Evolutionary conservation across 2,113 vertebrate species (phyloP), one percentile per base, ranked within the genome.

Genomic region (Scortum barcoo): DNA sequence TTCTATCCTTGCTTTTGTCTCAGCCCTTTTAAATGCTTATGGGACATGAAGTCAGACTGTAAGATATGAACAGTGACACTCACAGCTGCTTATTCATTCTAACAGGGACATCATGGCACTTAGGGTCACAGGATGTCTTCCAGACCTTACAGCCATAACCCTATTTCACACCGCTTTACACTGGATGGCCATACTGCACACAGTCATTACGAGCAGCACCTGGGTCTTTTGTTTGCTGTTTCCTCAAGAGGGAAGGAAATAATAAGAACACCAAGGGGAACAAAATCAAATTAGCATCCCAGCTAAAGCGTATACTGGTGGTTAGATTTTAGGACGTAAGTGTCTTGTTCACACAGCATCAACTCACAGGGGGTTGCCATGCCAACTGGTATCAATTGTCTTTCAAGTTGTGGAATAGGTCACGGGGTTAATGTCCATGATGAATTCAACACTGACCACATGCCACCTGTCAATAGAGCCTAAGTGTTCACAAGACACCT

Each of bases 401-500:
- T 65, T 46, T 86, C 28, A 48, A 26, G 54, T 54, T 12, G 66
- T 77, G 68, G 61, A 78, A 67, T 62, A 80, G 84, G 75, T 88
- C 72, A 91, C 17, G 38, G 44, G 65, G 50, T 83, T 87, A 82
- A 88, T 82, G 50, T 67, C 48, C 42, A 69, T 57, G 65, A 75
- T 75, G 44, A 80, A 83, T 87, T 89, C 60, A 72, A 78, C 81
- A 66, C 4, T 67, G 61, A 46, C 57, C 38, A 1, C 56, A 58
- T 24, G 50, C 58, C 58, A 72, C 54, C 75, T 84, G 82, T 65
- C 84, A 88, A 79, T 83, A 69, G 44, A 33, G 72, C 60, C 72
- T 44, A 77, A 90, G 56, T 57, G 88, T 89, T 76, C 93, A 85
- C 62, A 91, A 85, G 30, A 85, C 91, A 91, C 86, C 91, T 89